A percentile compares a stretch with the other conserved stretches of the same genome.
phyloP scores from a whole-genome alignment of 2,888 invertebrate genomes.

The Leucophora obtusa region DNA sequence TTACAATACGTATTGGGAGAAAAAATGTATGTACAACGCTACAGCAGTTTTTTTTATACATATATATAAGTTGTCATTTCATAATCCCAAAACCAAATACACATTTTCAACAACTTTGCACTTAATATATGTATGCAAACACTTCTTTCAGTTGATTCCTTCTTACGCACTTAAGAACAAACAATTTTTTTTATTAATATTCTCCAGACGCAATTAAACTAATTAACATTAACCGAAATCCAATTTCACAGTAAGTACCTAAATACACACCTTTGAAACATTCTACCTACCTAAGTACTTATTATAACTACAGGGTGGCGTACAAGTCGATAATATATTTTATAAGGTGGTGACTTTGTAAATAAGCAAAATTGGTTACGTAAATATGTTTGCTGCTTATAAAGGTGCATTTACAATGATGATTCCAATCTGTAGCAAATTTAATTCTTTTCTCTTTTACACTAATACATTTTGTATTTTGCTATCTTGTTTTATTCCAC shows the following conservation, averaged over 20 bases:
- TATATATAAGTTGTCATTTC: constrained; percentile 29
- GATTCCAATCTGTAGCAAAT: too few relatives aligned
- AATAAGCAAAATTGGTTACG: too few relatives aligned
- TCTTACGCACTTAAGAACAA: background rate
- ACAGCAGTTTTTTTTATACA: background rate
- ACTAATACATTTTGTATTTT: too few relatives aligned
- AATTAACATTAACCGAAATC: constrained; percentile 58
- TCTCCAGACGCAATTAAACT: constrained; percentile 55
- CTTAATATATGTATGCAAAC: constrained; percentile 2
- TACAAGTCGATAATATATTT: too few relatives aligned
- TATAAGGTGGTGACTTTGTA: too few relatives aligned
- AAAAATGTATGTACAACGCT: constrained; percentile 17
- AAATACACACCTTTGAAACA: background rate
- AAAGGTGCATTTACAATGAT: too few relatives aligned
- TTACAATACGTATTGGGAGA: constrained; percentile 43
- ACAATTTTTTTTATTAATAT: constrained; percentile 39
- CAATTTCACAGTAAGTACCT: constrained; percentile 48
- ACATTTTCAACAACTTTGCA: constrained; percentile 7
- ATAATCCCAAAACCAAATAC: constrained; percentile 38
- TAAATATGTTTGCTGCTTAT: too few relatives aligned
- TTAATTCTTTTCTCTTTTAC: too few relatives aligned
- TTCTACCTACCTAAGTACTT: background rate
- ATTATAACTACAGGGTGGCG: background rate
- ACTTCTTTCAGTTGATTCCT: background rate
- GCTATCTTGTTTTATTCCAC: too few relatives aligned